Base-by-base conservation (phyloP, 2,113 vertebrate genomes). In the Pyxicephalus adspersus region DNA sequence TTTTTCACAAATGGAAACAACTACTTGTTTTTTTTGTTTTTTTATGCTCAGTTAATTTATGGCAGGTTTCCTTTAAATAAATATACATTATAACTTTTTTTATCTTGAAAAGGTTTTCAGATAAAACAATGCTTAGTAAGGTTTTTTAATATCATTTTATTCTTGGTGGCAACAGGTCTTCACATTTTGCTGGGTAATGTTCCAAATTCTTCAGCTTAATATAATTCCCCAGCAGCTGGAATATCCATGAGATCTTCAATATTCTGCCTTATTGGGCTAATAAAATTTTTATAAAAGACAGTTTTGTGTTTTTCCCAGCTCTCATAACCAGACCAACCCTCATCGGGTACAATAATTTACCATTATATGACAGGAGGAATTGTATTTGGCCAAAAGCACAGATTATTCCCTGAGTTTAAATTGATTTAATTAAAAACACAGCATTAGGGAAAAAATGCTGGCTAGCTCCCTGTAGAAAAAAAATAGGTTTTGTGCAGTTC, bases 311-410 rank as follows among this genome's bases (percentile, higher is more conserved):
- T 68, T 71, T 54, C 19, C 52, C 52, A 28, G 50, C 25, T 55
- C 68, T 51, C 51, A 20, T 51, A n/a, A 72, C 51, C 51, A 34
- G 52, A 22, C 28, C 5, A 28, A 58, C 15, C 70, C 70, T 16
- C 54, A 17, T 72, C 25, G 31, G 51, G 11, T 51, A 20, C 68
- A 54, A 20, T 71, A 19, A 55, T 55, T 72, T 31, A 72, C 57
- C 31, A 73, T 73, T 73, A 73, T 73, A 28, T 31, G 70, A 57
- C 54, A 22, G 18, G 26, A 73, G 52, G 22, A 58, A 73, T 57
- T 54, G 16, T 28, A 58, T 73, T 73, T 73, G 70, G 70, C 70
- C 29, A 13, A 29, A 34, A 52, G 15, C 15, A 23, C 57, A 28
- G 54, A 73, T 73, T 73, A 71, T 52, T 54, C 67, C 67, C 66